Evolutionary conservation across 2,888 invertebrate genomes (phyloP).

Genomic region (Drosophila barbarae): DNA sequence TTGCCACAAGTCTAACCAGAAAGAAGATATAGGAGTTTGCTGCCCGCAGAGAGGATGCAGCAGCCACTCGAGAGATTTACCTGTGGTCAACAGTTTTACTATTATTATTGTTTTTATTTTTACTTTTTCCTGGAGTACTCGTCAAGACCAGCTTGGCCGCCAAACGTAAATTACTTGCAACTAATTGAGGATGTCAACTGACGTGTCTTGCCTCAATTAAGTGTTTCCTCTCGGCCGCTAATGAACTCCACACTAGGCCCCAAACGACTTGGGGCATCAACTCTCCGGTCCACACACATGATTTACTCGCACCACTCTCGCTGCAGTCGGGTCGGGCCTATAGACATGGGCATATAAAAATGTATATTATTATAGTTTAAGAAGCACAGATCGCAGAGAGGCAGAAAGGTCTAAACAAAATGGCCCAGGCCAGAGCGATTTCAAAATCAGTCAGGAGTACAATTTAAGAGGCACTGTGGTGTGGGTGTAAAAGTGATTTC

Average conservation of each 20-base stretch:
- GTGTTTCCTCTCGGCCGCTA: conserved; percentile 41
- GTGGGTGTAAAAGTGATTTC: no score
- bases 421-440: conserved; percentile 45
- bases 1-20: conserved; percentile 52
- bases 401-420: conserved; percentile 48
- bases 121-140: conserved; percentile 4
- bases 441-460: conserved; percentile 31
- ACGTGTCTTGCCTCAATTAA: conserved; percentile 58
- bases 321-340: conserved; percentile 45
- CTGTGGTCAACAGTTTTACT: conserved; percentile 31
- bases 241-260: conserved; percentile 29
- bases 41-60: conserved; percentile 36
- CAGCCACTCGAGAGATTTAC: conserved; percentile 13
- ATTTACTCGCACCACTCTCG: conserved; percentile 10
- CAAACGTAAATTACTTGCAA: conserved; percentile 58
- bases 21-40: conserved; percentile 22
- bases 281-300: conserved; percentile 19
- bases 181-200: conserved; percentile 72
- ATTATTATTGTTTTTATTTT: conserved; percentile 1
- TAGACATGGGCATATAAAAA: conserved; percentile 75
- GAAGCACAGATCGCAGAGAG: conserved; percentile 33
- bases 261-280: conserved; percentile 14
- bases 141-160: conserved; percentile 41
- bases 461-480: conserved; percentile 62
- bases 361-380: conserved; percentile 70